Percentiles rank a stretch among this genome's conserved stretches.
These are phyloP conservation scores for Palythoa grandiflora DNA, from an alignment of 92 coral and sea anemone species.

Conservation along the genomic window DNA sequence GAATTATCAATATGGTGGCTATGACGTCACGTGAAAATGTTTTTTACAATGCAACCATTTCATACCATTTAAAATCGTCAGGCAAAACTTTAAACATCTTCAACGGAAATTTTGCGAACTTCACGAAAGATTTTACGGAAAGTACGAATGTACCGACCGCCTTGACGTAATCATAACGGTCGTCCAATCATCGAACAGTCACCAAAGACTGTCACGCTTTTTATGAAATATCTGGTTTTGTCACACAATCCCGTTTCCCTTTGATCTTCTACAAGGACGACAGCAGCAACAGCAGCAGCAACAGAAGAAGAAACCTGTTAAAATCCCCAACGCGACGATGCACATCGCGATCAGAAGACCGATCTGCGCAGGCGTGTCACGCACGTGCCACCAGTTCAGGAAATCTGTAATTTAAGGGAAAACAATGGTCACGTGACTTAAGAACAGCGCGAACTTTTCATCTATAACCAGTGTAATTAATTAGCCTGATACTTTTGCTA, in stretches of 20 bases:
- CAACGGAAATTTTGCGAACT: neutral
- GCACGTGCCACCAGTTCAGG: constrained; percentile 66
- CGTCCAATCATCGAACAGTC: neutral
- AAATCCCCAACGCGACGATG: constrained; percentile 18
- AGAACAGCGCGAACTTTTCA: no score
- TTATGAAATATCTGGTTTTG: neutral
- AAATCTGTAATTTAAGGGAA: constrained; percentile 49
- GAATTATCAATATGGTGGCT: no score
- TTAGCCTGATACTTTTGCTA: no score
- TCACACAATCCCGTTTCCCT: neutral
- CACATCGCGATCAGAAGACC: constrained; percentile 39
- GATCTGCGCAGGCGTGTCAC: constrained; percentile 65
- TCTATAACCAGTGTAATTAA: no score
- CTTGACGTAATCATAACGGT: neutral
- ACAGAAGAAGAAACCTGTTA: constrained; percentile 48
- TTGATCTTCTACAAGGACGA: constrained; percentile 49
- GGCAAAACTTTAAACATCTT: neutral
- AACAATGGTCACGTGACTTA: neutral
- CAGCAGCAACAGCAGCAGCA: constrained; percentile 66
- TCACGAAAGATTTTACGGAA: neutral
- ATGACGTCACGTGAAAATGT: no score
- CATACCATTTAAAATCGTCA: neutral
- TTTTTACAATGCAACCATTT: neutral
- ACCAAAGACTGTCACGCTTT: neutral
- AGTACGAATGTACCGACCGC: neutral